phyloP scores from a whole-genome alignment of 1,140 invertebrate genomes.

The Pachypeltis micranthus region DNA sequence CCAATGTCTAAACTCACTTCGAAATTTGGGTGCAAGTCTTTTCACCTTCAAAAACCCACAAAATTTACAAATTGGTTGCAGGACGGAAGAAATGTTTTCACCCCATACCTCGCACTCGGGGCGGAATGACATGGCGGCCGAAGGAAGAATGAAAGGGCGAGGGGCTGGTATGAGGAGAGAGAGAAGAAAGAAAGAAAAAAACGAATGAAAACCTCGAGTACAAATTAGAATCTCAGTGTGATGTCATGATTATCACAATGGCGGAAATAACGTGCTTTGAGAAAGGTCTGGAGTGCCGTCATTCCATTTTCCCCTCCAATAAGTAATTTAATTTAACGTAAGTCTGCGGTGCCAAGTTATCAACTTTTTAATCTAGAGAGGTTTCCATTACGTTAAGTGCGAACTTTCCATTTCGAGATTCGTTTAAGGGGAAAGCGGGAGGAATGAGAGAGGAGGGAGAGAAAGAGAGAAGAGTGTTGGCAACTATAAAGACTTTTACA shows the following conservation, averaged over 20 bases:
- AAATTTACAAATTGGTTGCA: too few relatives aligned
- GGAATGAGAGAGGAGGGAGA: neutral
- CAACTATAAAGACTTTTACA: neutral
- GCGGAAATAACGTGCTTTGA: neutral
- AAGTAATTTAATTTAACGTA: slow-evolving; percentile 10
- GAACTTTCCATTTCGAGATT: slow-evolving; percentile 8
- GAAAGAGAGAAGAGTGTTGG: neutral
- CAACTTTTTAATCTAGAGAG: slow-evolving; percentile 9
- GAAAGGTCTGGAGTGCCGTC: neutral
- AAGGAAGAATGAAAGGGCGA: too few relatives aligned
- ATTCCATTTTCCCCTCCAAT: slow-evolving; percentile 4
- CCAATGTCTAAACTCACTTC: too few relatives aligned
- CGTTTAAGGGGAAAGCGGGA: neutral
- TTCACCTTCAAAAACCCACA: too few relatives aligned
- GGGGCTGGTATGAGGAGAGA: too few relatives aligned
- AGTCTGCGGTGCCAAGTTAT: slow-evolving; percentile 9
- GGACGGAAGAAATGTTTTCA: too few relatives aligned
- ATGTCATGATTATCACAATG: slow-evolving; percentile 4
- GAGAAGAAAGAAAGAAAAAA: too few relatives aligned
- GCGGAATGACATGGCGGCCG: too few relatives aligned
- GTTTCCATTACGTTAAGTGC: slow-evolving; percentile 6
- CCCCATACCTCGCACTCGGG: too few relatives aligned
- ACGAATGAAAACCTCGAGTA: too few relatives aligned
- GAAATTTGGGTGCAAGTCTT: too few relatives aligned
- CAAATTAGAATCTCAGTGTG: neutral